These are phyloP conservation scores for Paedocypris sp. DNA, from an alignment of 2,113 vertebrate species.

Conservation along the genomic window DNA sequence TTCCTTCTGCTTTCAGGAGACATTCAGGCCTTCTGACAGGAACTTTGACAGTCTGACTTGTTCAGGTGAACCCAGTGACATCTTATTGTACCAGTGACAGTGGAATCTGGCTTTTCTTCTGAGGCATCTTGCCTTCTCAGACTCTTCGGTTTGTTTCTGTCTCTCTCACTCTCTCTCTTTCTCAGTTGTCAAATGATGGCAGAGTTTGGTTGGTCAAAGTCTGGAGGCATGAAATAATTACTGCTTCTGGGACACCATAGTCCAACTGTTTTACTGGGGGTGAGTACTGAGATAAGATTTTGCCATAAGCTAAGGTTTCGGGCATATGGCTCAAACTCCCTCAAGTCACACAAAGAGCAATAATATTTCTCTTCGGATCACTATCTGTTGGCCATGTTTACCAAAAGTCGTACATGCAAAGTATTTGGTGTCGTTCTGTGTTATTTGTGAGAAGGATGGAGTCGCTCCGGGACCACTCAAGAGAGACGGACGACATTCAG, in stretches of 20 bases:
- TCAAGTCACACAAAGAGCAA: background rate
- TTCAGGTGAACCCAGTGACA: background rate
- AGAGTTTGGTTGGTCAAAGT: conserved; percentile 12
- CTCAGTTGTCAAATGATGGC: conserved; percentile 21
- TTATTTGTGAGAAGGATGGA: background rate
- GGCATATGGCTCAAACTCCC: conserved; percentile 20
- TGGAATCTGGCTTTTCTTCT: conserved; percentile 5
- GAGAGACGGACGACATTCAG: too few species aligned
- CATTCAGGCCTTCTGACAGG: conserved; percentile 1
- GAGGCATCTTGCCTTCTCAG: conserved; percentile 10
- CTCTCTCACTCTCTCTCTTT: background rate
- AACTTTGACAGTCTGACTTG: conserved; percentile 8
- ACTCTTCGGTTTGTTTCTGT: background rate
- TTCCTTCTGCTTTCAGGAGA: conserved; percentile 15
- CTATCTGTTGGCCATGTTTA: background rate
- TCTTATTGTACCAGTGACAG: conserved; percentile 24
- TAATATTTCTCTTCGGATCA: background rate
- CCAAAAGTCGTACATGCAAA: too few species aligned
- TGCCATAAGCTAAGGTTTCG: background rate
- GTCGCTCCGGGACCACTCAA: too few species aligned
- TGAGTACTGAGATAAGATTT: conserved; percentile 1
- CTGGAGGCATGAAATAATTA: conserved; percentile 10
- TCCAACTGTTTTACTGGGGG: background rate
- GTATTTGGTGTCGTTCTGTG: too few species aligned
- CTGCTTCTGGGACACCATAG: background rate